phyloP scores from a whole-genome alignment of 2,797 vertebrate species.

The Margarornis squamiger region DNA sequence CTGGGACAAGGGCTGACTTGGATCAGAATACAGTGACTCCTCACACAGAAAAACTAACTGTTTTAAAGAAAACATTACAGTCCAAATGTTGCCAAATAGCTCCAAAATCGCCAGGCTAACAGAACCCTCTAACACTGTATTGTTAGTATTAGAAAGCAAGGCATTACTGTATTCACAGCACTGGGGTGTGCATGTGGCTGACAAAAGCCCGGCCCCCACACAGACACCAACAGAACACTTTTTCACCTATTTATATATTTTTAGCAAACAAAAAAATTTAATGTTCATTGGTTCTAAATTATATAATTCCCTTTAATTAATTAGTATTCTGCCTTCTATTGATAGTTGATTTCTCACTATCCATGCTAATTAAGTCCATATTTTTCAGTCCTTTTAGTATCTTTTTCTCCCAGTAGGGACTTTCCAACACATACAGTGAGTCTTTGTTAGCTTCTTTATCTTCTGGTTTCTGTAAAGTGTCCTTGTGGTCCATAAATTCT shows the following conservation, averaged over 20 bases:
- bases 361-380: background rate
- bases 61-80: background rate
- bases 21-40: background rate
- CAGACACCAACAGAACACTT: background rate
- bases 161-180: too few species aligned
- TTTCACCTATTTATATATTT: background rate
- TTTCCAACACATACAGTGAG: background rate
- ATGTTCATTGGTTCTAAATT: background rate
- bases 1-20: background rate
- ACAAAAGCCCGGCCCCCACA: background rate
- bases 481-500: background rate
- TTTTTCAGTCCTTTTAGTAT: background rate
- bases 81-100: background rate
- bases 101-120: background rate
- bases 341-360: background rate
- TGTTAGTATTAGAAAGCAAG: background rate
- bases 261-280: background rate
- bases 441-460: background rate
- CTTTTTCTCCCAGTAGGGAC: background rate
- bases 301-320: background rate
- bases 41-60: background rate
- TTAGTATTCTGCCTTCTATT: background rate
- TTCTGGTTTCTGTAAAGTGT: background rate
- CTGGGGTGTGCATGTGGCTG: background rate
- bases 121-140: background rate